These are phyloP conservation scores for Brachyopa scutellaris DNA, from an alignment of 2,888 invertebrate genomes.

Conservation along the genomic window DNA sequence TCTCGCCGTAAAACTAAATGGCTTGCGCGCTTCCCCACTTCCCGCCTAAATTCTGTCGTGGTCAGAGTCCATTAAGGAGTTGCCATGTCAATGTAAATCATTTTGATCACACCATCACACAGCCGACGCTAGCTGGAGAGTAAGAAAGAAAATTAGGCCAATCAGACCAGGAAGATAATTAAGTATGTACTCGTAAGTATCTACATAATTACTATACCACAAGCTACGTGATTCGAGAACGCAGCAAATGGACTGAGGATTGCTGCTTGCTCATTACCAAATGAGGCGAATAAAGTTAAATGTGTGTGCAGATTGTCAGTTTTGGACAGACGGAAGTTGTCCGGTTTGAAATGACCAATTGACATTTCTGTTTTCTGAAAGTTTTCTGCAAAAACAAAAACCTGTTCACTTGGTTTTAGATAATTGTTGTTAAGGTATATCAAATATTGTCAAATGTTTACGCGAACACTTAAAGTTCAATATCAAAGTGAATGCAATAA, in stretches of 20 bases:
- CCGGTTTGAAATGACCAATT: neutral
- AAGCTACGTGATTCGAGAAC: neutral
- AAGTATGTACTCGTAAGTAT: slow-evolving; percentile 3
- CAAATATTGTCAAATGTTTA: neutral
- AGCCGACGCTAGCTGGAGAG: neutral
- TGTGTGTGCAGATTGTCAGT: neutral
- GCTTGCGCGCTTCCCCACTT: neutral
- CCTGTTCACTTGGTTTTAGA: neutral
- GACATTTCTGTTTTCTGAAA: no score
- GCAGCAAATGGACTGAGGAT: slow-evolving; percentile 12
- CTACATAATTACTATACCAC: slow-evolving; percentile 22
- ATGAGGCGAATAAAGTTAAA: neutral
- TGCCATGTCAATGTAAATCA: slow-evolving; percentile 25
- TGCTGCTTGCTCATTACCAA: slow-evolving; percentile 1
- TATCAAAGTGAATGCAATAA: neutral
- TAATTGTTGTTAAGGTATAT: neutral
- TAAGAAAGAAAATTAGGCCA: slow-evolving; percentile 28
- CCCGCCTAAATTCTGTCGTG: neutral
- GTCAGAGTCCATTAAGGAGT: neutral
- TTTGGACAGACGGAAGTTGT: neutral
- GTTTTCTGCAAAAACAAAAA: no score
- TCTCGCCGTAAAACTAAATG: neutral
- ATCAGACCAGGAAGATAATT: slow-evolving; percentile 22
- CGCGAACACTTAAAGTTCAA: no score
- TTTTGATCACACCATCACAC: slow-evolving; percentile 15